Conservation (phyloP, 2,888 invertebrate genomes). For the Phortica okadai region DNA sequence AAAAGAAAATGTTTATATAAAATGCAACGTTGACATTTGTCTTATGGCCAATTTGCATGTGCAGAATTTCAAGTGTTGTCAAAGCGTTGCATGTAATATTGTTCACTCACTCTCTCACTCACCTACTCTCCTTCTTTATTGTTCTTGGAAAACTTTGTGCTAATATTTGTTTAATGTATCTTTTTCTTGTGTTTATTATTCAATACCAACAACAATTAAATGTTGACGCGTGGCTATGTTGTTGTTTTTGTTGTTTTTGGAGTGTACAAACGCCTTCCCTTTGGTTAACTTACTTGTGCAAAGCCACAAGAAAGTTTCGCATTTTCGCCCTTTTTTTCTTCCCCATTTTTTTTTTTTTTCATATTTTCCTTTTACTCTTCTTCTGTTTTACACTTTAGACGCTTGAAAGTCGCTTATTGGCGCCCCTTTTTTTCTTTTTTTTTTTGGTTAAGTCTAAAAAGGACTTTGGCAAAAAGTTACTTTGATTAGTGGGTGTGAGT, state of each 20-base stretch:
- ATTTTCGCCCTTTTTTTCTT: slow-evolving; percentile 42
- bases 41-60: no score
- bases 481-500: neutral
- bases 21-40: no score
- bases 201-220: neutral
- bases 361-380: slow-evolving; percentile 35
- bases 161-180: no score
- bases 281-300: neutral
- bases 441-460: slow-evolving; percentile 1
- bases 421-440: slow-evolving; percentile 36
- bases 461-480: neutral
- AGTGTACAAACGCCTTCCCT: no score
- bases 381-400: slow-evolving; percentile 28
- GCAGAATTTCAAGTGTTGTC: no score
- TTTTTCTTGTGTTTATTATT: no score
- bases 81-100: no score
- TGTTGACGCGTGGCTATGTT: slow-evolving; percentile 4
- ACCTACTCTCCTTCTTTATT: no score
- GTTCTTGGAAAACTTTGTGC: no score
- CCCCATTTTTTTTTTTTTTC: slow-evolving; percentile 45
- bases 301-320: slow-evolving; percentile 55
- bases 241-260: slow-evolving; percentile 26
- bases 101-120: no score
- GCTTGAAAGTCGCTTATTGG: slow-evolving; percentile 59
- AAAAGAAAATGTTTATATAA: neutral